These are phyloP conservation scores for Blera fallax DNA, from an alignment of 2,888 invertebrate species.

Conservation along the genomic window DNA sequence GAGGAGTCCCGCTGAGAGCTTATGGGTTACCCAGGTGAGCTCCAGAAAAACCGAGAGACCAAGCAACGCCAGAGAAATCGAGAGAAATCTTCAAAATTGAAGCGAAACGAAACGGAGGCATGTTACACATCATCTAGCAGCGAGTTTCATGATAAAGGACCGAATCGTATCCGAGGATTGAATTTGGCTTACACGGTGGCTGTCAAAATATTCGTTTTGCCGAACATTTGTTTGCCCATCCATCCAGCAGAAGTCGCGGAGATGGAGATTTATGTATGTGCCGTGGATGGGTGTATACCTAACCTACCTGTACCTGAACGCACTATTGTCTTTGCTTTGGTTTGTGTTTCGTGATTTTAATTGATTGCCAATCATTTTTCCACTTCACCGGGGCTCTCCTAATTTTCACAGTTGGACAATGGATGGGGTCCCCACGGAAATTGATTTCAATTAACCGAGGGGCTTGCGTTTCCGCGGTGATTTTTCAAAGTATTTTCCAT, in stretches of 20 bases:
- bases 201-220: slow-evolving; percentile 69
- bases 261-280: slow-evolving; percentile 69
- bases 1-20: slow-evolving; percentile 70
- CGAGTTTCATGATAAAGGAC: slow-evolving; percentile 50
- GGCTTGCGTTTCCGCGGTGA: slow-evolving; percentile 60
- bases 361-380: slow-evolving; percentile 72
- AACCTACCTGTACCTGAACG: background rate
- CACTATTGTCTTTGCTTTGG: slow-evolving; percentile 53
- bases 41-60: background rate
- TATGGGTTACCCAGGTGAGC: slow-evolving; percentile 57
- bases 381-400: slow-evolving; percentile 70
- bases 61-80: background rate
- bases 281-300: slow-evolving; percentile 19
- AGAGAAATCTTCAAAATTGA: slow-evolving; percentile 23
- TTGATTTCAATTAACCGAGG: slow-evolving; percentile 64
- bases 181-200: slow-evolving; percentile 69
- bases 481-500: slow-evolving; percentile 62
- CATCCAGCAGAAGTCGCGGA: slow-evolving; percentile 59
- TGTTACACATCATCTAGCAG: slow-evolving; percentile 71
- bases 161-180: too few relatives aligned
- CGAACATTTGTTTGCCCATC: slow-evolving; percentile 62
- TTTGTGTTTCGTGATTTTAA: slow-evolving; percentile 57
- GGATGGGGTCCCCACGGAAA: slow-evolving; percentile 57
- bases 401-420: slow-evolving; percentile 70
- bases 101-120: slow-evolving; percentile 70